Evolutionary conservation across 37 sponge, comb jelly and placozoan genomes (phyloP), one percentile per base, ranked within the genome.

Genomic region (Bolinopsis microptera): DNA sequence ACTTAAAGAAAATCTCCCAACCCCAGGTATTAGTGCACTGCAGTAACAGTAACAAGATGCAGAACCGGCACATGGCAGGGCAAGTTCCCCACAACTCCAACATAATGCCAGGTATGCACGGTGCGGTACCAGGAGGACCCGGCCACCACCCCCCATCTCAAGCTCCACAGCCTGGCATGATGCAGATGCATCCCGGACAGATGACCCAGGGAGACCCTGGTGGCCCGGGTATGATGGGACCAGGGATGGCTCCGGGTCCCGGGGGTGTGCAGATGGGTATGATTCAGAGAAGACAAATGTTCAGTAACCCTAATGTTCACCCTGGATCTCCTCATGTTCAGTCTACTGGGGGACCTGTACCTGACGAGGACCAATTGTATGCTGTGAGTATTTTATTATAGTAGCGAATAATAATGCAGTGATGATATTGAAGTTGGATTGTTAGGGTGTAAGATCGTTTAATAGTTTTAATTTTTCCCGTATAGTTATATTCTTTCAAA

Each of bases 301-400:
- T 32, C 21, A 16, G 33, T 32, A 32, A 32, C 0, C 36, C 80
- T 0, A 77, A 77, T 77, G 36, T 77, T 5, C 61, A 48, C 61
- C 75, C 75, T 86, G 90, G 90, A 41, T 41, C 90, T 0, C 90
- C 90, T 0, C 41, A 86, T 48, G 36, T 86, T 40, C 90, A 86
- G 27, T 0, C n/a, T n/a, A n/a, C 40, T 86, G 74, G 74, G 21
- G 1, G 24, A 26, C 74, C 74, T 8, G 9, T 18, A 18, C 34
- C 36, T 1, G 80, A 77, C 33, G 80, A 77, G 27, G 80, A 77
- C 32, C 9, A 34, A 5, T 33, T 77, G 80, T 77, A 77, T 32
- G 32, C 80, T 32, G 80, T 77, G 21, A 77, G 80, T 77, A n/a
- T 28, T 21, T 61, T 61, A 18, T 21, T 61, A 61, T 21, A 18